Percentiles rank a stretch among this genome's conserved stretches.
These are phyloP conservation scores for Apomyelois bistriatella DNA, from an alignment of 2,888 invertebrate species.

Conservation along the genomic window DNA sequence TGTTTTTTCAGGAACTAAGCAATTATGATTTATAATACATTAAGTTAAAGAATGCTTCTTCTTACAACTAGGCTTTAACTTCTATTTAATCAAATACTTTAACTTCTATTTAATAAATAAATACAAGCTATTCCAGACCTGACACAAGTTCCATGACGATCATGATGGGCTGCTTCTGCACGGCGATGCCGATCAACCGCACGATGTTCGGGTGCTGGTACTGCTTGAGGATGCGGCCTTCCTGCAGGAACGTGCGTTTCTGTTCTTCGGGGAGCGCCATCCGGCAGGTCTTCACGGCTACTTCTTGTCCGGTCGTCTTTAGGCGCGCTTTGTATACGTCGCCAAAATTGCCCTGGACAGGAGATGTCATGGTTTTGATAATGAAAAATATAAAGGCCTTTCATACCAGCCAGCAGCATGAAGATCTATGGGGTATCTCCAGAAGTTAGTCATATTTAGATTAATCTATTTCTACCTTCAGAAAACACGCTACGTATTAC, in stretches of 20 bases:
- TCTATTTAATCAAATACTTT: too few relatives aligned
- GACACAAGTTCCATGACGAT: slow-evolving; percentile 99
- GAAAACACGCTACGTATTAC: too few relatives aligned
- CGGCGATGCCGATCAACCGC: slow-evolving; percentile 97
- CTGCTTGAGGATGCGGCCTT: slow-evolving; percentile 96
- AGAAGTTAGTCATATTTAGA: too few relatives aligned
- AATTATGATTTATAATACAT: too few relatives aligned
- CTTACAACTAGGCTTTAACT: too few relatives aligned
- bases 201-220: slow-evolving; percentile 99
- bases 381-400: too few relatives aligned
- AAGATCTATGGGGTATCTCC: too few relatives aligned
- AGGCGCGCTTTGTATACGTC: slow-evolving; percentile 96
- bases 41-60: too few relatives aligned
- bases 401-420: too few relatives aligned
- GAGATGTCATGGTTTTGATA: neutral
- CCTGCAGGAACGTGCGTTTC: slow-evolving; percentile 96
- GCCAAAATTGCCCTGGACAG: slow-evolving; percentile 94
- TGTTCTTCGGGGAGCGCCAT: slow-evolving; percentile 96
- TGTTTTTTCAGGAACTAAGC: too few relatives aligned
- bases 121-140: slow-evolving; percentile 69
- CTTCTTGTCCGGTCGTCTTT: slow-evolving; percentile 90
- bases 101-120: too few relatives aligned
- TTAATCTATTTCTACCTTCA: too few relatives aligned
- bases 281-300: slow-evolving; percentile 97
- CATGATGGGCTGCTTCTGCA: slow-evolving; percentile 99